Evolutionary conservation across 2,888 invertebrate species (phyloP).

Genomic region (Osmoderma eremita): DNA sequence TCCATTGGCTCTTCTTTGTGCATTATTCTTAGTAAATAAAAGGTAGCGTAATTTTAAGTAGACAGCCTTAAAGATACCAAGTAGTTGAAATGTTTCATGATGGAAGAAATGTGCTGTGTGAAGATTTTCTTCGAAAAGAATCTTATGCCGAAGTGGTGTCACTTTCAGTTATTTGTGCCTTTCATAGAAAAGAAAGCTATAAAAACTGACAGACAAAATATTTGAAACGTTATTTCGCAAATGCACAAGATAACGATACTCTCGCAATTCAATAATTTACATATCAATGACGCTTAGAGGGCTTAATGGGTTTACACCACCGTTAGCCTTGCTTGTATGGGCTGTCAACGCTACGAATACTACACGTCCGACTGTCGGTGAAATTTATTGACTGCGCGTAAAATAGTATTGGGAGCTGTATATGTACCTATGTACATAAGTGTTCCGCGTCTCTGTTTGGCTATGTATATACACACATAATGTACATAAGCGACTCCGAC

Average conservation of each 20-base stretch:
- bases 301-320: slow-evolving; percentile 39
- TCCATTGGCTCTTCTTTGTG: too few species aligned
- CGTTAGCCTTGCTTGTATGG: slow-evolving; percentile 32
- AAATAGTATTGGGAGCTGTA: slow-evolving; percentile 38
- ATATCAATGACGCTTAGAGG: slow-evolving; percentile 40
- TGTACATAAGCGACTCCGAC: not conserved
- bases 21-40: too few species aligned
- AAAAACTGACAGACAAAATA: too few species aligned
- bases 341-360: slow-evolving; percentile 33
- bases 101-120: too few species aligned
- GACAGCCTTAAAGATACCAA: too few species aligned
- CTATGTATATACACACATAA: not conserved
- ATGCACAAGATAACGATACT: slow-evolving; percentile 39
- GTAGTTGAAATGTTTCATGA: too few species aligned
- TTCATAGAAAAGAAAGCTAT: too few species aligned
- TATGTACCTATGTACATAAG: not conserved
- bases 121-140: too few species aligned
- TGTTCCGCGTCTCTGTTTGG: slow-evolving; percentile 7
- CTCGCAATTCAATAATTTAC: slow-evolving; percentile 41
- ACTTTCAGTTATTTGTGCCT: too few species aligned
- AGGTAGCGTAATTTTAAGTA: too few species aligned
- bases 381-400: slow-evolving; percentile 37
- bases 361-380: slow-evolving; percentile 40
- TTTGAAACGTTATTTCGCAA: slow-evolving; percentile 3
- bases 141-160: too few species aligned